Evolutionary conservation across 2,113 vertebrate genomes (phyloP).

Genomic region (Hystrix brachyura): DNA sequence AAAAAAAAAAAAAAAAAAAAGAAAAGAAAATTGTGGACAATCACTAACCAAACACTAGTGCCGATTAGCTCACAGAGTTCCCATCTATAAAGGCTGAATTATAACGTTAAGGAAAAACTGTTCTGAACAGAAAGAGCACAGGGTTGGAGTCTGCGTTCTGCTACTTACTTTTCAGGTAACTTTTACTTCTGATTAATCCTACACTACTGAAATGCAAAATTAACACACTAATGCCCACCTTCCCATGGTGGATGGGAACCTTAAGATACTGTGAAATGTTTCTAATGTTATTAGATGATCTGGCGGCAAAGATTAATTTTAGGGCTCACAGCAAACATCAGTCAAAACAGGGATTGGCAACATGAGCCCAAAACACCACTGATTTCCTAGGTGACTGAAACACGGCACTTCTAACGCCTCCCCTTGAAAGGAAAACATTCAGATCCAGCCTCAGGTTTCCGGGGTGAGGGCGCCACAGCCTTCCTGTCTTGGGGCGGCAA

Average conservation of each 20-base stretch:
- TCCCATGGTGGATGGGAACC: neutral
- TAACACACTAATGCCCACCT: neutral
- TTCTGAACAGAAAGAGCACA: neutral
- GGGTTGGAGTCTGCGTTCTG: neutral
- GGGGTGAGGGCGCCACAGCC: fast-evolving
- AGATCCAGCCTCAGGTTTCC: neutral
- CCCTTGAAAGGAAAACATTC: neutral
- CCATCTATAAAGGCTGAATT: neutral
- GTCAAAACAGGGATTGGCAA: neutral
- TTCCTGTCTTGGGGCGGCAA: neutral
- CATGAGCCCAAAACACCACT: neutral
- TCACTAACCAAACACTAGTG: neutral
- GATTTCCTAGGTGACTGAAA: neutral
- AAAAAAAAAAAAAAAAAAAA: too few relatives aligned
- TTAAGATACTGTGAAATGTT: neutral
- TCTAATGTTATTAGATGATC: neutral
- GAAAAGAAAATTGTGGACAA: too few relatives aligned
- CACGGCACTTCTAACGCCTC: neutral
- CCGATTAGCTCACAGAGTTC: neutral
- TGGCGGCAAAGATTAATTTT: neutral
- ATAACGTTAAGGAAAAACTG: neutral
- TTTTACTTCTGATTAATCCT: neutral
- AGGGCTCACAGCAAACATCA: neutral
- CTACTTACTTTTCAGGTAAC: fast-evolving
- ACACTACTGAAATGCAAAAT: neutral